These are phyloP conservation scores for Volucella inflata DNA, from an alignment of 2,888 invertebrate genomes.

Conservation along the genomic window DNA sequence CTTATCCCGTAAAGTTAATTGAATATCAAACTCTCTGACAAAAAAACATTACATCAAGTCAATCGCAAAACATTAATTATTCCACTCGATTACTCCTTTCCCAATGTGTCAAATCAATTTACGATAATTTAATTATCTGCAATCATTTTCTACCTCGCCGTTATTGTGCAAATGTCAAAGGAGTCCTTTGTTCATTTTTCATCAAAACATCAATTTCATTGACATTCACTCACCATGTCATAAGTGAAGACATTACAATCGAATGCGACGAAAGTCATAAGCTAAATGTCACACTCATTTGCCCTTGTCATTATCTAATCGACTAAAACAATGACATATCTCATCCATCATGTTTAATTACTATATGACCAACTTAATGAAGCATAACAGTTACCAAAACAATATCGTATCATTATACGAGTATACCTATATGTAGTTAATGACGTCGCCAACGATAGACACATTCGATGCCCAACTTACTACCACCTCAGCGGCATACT, in stretches of 20 bases:
- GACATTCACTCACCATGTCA: background rate
- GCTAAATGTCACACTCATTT: slow-evolving; percentile 43
- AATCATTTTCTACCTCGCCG: background rate
- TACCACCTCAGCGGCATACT: slow-evolving; percentile 10
- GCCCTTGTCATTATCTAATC: slow-evolving; percentile 58
- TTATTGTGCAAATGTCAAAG: background rate
- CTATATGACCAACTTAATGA: slow-evolving; percentile 60
- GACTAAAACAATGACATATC: slow-evolving; percentile 48
- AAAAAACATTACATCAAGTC: background rate
- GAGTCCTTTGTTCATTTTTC: slow-evolving; percentile 6
- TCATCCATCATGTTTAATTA: slow-evolving; percentile 69
- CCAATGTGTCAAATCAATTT: background rate
- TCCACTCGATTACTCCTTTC: background rate
- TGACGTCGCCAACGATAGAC: slow-evolving; percentile 45
- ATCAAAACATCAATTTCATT: background rate
- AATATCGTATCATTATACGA: slow-evolving; percentile 66
- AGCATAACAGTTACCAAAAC: slow-evolving; percentile 54
- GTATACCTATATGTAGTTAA: too few relatives aligned
- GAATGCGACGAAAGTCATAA: slow-evolving; percentile 14
- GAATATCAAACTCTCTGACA: too few relatives aligned
- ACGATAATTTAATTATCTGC: slow-evolving; percentile 27
- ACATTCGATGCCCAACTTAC: background rate
- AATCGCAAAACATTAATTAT: background rate
- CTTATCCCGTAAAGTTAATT: too few relatives aligned
- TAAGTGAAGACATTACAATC: slow-evolving; percentile 4